Base-by-base conservation (phyloP, 2,888 invertebrate species). In the Plemyria rubiginata region DNA sequence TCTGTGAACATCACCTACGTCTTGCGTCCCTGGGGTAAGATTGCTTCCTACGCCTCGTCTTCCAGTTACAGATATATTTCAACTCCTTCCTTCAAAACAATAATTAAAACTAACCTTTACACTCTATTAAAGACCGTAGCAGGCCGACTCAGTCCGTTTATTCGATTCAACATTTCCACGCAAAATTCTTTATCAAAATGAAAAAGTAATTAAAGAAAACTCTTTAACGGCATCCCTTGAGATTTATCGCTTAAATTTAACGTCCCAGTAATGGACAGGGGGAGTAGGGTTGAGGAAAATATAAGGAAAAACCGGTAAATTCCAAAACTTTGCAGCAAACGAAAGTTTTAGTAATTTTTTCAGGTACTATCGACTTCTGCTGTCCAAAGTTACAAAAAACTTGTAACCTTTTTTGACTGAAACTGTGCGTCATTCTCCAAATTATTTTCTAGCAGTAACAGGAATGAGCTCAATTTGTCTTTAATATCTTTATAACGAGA, bases 141-240 rank as follows among this genome's bases (percentile, higher is more conserved):
- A 16, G 15, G 45, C 45, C 36, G 8, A 38, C 16, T 45, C 53
- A 53, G 55, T 51, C 16, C 48, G 64, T 65, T 68, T 69, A 69
- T 68, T 70, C 60, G 62, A 60, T 62, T 66, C 62, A 46, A 50
- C 53, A 56, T 48, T 54, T 54, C 22, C 45, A 54, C 60, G 45
- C 64, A 68, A 71, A 68, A 69, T 68, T 69, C 69, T 71, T 71
- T 66, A 65, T 68, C 71, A 54, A 63, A 70, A 70, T 70, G 68
- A 71, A 71, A 71, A 71, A 71, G 71, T 71, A 71, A 71, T 71
- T 71, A 71, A 71, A 70, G 71, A 68, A 68, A 71, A 71, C 71
- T 71, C 71, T 71, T 71, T 71, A 71, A 66, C 71, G 70, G 70
- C 58, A 58, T 60, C 66, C 68, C 64, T 36, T 38, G 66, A 71